Conservation (phyloP, 2,797 vertebrate species). For the Lacerta bilineata region DNA sequence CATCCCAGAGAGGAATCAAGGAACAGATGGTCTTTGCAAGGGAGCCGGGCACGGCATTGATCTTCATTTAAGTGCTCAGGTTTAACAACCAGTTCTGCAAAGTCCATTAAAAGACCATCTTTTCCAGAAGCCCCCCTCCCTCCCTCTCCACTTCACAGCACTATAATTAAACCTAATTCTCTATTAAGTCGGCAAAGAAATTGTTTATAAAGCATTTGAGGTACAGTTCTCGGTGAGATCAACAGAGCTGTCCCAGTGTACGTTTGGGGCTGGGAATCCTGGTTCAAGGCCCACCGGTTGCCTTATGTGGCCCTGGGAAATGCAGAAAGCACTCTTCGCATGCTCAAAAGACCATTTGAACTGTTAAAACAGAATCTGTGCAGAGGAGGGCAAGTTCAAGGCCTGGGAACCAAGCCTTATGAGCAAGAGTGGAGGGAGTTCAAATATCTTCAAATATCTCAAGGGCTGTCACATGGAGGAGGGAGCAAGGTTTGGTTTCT, state of each 20-base stretch:
- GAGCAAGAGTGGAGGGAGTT: too few relatives aligned
- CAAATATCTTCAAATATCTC: too few relatives aligned
- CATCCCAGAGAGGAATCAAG: rapidly evolving
- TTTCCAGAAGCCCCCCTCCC: neutral
- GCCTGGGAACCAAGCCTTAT: too few relatives aligned
- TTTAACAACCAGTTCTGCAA: neutral
- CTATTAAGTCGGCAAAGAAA: constrained; percentile 29
- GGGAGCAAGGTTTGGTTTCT: too few relatives aligned
- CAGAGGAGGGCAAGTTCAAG: too few relatives aligned
- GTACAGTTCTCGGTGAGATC: constrained; percentile 33
- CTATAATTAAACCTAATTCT: constrained; percentile 48
- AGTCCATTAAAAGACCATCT: constrained; percentile 29
- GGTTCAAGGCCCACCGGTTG: neutral
- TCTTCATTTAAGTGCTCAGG: rapidly evolving
- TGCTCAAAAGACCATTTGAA: neutral
- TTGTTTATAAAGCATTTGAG: constrained; percentile 24
- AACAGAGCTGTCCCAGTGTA: neutral
- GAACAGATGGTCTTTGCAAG: neutral
- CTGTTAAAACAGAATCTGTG: too few relatives aligned
- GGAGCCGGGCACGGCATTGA: rapidly evolving
- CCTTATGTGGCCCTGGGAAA: neutral
- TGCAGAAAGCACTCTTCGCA: neutral
- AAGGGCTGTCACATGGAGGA: too few relatives aligned
- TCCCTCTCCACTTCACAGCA: constrained; percentile 33
- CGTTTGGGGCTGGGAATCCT: neutral